Percentiles rank a stretch among this genome's conserved stretches.
phyloP scores from a whole-genome alignment of 2,797 vertebrate genomes.

The Microctenopoma lineatum region DNA sequence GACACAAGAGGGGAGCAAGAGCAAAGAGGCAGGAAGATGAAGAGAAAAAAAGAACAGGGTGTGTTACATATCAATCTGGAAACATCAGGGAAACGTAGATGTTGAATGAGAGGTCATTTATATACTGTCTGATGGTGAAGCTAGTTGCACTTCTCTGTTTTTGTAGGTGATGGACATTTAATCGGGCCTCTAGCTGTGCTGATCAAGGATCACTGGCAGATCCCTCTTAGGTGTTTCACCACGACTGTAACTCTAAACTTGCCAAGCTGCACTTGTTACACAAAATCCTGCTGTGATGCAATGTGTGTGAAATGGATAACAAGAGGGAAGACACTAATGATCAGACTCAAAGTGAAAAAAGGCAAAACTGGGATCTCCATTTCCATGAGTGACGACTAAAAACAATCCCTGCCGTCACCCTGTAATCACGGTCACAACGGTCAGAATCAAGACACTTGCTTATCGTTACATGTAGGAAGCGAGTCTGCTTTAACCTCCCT shows the following conservation, averaged over 20 bases:
- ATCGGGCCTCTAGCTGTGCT: constrained; percentile 37
- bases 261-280: constrained; percentile 44
- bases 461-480: constrained; percentile 17
- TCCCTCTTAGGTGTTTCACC: constrained; percentile 47
- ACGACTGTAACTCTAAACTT: constrained; percentile 48
- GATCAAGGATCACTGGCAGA: constrained; percentile 52
- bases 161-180: constrained; percentile 43
- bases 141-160: constrained; percentile 12
- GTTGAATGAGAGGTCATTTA: constrained; percentile 61
- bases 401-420: constrained; percentile 36
- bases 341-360: background rate
- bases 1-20: constrained; percentile 49
- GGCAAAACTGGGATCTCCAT: constrained; percentile 20
- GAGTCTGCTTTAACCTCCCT: constrained; percentile 21
- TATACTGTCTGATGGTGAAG: constrained; percentile 25
- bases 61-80: constrained; percentile 45
- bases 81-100: constrained; percentile 28
- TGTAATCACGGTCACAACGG: constrained; percentile 28
- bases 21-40: constrained; percentile 38
- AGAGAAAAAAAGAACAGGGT: constrained; percentile 3
- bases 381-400: constrained; percentile 25
- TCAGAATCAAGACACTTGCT: constrained; percentile 29
- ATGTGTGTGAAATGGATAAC: constrained; percentile 65
- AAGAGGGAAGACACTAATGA: constrained; percentile 45
- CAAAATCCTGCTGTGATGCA: constrained; percentile 67